Conservation (phyloP, 2,888 invertebrate genomes). For the Rhimphoctona megacephalus region DNA sequence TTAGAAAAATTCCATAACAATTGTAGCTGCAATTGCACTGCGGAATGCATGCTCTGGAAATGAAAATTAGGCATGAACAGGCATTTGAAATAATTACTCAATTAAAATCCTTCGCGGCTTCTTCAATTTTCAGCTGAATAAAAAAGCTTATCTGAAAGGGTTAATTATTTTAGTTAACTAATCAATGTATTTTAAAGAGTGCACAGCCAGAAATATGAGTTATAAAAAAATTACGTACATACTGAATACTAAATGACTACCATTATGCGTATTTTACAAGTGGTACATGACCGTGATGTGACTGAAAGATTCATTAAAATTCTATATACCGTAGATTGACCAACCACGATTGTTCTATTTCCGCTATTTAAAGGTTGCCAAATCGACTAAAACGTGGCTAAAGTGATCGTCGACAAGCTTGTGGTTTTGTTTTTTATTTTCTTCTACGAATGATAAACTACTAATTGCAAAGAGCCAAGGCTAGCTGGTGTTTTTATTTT, state of each 20-base stretch:
- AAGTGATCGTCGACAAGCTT: slow-evolving; percentile 48
- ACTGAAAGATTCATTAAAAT: not conserved
- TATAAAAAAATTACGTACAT: slow-evolving; percentile 11
- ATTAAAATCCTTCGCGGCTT: not conserved
- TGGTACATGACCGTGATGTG: not conserved
- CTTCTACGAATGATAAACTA: slow-evolving; percentile 47
- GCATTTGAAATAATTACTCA: not conserved
- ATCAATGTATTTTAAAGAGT: slow-evolving; percentile 3
- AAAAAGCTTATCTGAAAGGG: not conserved
- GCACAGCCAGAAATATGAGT: slow-evolving; percentile 7
- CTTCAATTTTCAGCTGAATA: not conserved
- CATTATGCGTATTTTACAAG: not conserved
- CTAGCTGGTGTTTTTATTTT: slow-evolving; percentile 38
- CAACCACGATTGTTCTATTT: not conserved
- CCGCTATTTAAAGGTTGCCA: slow-evolving; percentile 15
- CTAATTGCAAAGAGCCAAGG: slow-evolving; percentile 58
- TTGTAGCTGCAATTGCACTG: slow-evolving; percentile 7
- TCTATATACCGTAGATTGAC: not conserved
- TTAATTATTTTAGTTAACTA: not conserved
- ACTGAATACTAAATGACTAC: slow-evolving; percentile 23
- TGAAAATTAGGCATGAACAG: not conserved
- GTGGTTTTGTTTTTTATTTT: slow-evolving; percentile 22
- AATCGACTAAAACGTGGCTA: slow-evolving; percentile 37
- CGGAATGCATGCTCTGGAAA: slow-evolving; percentile 13
- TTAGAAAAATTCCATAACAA: not conserved